These are phyloP conservation scores for Smutsia temminckii DNA, from an alignment of 2,797 vertebrate species.

Conservation along the genomic window DNA sequence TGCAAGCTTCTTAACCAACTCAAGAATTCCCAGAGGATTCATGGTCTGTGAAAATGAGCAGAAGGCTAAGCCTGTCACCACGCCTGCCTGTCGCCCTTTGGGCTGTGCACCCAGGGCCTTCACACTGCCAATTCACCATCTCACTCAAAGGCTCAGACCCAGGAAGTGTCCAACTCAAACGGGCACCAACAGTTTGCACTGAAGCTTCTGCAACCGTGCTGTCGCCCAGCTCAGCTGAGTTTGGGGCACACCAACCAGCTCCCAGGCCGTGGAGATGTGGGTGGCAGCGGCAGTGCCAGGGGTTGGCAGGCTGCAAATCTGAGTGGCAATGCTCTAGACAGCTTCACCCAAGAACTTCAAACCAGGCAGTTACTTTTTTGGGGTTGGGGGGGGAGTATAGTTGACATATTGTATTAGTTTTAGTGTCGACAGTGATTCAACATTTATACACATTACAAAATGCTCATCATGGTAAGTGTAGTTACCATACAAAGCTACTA, in stretches of 20 bases:
- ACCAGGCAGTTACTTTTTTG: neutral
- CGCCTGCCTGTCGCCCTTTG: neutral
- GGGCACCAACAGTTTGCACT: neutral
- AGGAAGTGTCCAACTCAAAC: too few species aligned
- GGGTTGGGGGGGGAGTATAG: too few species aligned
- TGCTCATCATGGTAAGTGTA: too few species aligned
- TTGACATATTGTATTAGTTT: too few species aligned
- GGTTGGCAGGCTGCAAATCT: neutral
- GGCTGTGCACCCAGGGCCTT: too few species aligned
- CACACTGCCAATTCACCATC: rapidly evolving
- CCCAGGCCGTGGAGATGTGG: rapidly evolving
- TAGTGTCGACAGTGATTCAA: too few species aligned
- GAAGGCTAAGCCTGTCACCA: neutral
- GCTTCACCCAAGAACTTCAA: neutral
- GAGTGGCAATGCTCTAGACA: rapidly evolving
- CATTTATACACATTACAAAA: too few species aligned
- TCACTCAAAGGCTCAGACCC: neutral
- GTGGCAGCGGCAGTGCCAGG: too few species aligned
- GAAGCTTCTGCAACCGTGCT: rapidly evolving
- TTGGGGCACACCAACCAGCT: too few species aligned
- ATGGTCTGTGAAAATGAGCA: rapidly evolving
- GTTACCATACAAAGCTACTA: too few species aligned
- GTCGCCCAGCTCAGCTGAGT: rapidly evolving
- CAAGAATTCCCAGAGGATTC: neutral
- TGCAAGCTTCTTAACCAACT: neutral